Percentiles rank a stretch among this genome's conserved stretches.
Conservation (phyloP, 2,113 vertebrate species). For the Otus sunia region DNA sequence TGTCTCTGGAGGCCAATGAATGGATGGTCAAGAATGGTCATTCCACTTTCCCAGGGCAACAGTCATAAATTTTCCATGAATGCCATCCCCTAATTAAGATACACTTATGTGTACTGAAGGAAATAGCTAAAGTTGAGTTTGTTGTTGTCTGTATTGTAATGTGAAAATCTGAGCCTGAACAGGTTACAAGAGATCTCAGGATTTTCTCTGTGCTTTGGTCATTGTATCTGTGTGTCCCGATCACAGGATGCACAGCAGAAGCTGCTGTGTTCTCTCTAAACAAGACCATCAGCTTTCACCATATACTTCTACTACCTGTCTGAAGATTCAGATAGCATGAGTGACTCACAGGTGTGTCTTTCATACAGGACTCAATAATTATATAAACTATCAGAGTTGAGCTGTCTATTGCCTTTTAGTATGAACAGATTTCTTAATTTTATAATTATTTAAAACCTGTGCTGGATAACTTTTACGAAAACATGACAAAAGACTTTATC, state of each 20-base stretch:
- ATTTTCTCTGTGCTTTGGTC: neutral
- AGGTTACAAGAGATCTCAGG: neutral
- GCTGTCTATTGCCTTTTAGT: neutral
- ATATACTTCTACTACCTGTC: neutral
- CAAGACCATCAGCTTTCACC: neutral
- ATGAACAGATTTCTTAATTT: neutral
- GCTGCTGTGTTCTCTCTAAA: neutral
- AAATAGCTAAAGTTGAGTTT: neutral
- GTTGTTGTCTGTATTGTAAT: neutral
- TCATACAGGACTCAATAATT: neutral
- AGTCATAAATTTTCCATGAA: neutral
- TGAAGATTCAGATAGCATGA: neutral
- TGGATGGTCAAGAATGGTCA: neutral
- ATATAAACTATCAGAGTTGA: neutral
- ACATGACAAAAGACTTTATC: neutral
- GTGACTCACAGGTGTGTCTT: neutral
- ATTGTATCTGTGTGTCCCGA: neutral
- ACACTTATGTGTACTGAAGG: neutral
- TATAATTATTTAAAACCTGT: neutral
- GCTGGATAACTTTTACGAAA: neutral
- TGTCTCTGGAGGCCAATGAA: neutral
- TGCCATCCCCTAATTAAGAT: neutral
- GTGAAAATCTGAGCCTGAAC: neutral
- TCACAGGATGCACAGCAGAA: neutral
- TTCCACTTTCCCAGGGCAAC: neutral